These are phyloP conservation scores for Galaxea fascicularis DNA, from an alignment of 92 coral and sea anemone species.

Conservation along the genomic window DNA sequence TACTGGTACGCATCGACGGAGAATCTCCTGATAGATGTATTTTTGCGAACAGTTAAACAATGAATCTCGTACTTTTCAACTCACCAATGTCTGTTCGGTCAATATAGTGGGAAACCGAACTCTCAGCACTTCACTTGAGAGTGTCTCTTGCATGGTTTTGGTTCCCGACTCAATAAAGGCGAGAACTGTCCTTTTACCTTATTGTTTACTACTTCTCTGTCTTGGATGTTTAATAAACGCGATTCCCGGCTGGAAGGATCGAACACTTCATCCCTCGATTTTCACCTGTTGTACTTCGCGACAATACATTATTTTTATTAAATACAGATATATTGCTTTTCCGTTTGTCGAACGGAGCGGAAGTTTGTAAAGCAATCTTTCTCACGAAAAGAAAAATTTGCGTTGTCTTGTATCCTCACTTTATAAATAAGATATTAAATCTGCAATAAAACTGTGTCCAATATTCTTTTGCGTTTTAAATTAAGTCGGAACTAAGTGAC, in stretches of 20 bases:
- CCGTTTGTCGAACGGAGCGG: slow-evolving; percentile 15
- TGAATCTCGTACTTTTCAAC: neutral
- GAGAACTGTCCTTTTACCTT: too few species aligned
- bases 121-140: too few species aligned
- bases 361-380: slow-evolving; percentile 14
- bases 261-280: neutral
- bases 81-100: neutral
- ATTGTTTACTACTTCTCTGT: neutral
- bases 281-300: slow-evolving; percentile 27
- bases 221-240: neutral
- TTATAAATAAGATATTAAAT: neutral
- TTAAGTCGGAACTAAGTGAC: slow-evolving; percentile 24
- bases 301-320: neutral
- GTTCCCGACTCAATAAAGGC: too few species aligned
- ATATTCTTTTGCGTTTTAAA: neutral
- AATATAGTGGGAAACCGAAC: too few species aligned
- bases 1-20: neutral
- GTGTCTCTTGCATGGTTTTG: too few species aligned
- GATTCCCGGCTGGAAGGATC: neutral
- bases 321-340: neutral
- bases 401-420: neutral
- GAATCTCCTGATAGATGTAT: slow-evolving; percentile 23
- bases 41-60: neutral
- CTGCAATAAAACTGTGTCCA: neutral
- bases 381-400: slow-evolving; percentile 24